Base-by-base conservation (phyloP, 2,113 vertebrate species). In the Sceloporus undulatus region DNA sequence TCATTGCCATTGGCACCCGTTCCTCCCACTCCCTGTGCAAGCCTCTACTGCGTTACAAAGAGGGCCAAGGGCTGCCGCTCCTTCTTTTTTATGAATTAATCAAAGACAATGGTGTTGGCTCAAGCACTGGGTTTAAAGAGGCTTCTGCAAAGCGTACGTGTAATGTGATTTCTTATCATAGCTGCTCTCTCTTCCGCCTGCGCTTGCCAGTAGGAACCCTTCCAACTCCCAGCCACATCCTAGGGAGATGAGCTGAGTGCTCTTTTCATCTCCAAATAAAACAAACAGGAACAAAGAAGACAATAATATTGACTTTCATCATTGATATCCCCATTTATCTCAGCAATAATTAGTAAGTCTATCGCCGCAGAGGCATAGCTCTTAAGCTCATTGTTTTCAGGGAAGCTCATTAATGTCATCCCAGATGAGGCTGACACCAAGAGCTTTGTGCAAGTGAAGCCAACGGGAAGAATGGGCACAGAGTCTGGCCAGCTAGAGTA, bases 341-440 rank as follows among this genome's bases (percentile, higher is more conserved):
- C 87, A 9, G 91, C 92, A 92, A 93, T 95, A 95, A 95, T 96
- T 96, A 96, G 95, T 90, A 85, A 83, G 93, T 95, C 94, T 92
- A 62, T 89, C 87, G 85, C 27, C 71, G 86, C 85, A 48, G 88
- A 95, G 89, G 88, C 86, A 80, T 70, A 89, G 90, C 92, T 95
- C 90, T 91, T 93, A 87, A 94, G 92, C 85, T 84, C 59, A 68
- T 87, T 91, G 89, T 93, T 94, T 88, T 87, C 89, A 79, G 66
- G 56, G 81, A 2, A 77, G 85, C 88, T 89, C 91, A 5, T 92
- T 92, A 90, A 92, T 94, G 93, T 91, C 93, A 90, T 80, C 88
- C 5, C 52, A 80, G 78, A 91, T 91, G 86, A 48, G 86, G 87
- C 40, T n/a, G 68, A 23, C 74, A 79, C 71, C 27, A 9, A 48